Base-by-base conservation (phyloP, 2,113 vertebrate species). In the Oreochromis tanganicae region DNA sequence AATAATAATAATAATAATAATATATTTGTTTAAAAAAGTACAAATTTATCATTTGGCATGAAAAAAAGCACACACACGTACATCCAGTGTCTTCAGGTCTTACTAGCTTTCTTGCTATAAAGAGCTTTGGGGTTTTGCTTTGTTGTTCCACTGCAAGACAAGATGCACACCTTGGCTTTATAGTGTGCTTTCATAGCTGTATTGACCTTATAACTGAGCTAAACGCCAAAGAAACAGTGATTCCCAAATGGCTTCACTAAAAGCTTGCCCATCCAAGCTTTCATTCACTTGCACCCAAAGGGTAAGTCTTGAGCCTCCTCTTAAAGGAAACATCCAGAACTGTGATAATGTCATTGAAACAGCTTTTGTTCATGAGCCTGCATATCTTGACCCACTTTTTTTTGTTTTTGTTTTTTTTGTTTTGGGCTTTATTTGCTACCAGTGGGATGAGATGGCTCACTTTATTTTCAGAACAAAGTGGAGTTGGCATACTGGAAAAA, bases 171-270 rank as follows among this genome's bases (percentile, higher is more conserved):
- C 83, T 38, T 46, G 82, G 71, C 85, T 78, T 86, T 86, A 90
- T 80, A 86, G 84, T 91, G 87, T 80, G 63, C 89, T 84, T 93
- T 92, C 87, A 90, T 85, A 10, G 91, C 86, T 63, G 63, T 86
- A 34, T 87, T 90, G 89, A 92, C 91, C 89, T 91, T 84, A 89
- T 90, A 88, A 89, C 78, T 32, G 41, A 82, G 89, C 57, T 86
- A 87, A 92, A 93, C 21, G 6, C 21, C 34, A 52, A 80, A 73
- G 87, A 90, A 91, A 90, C 75, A 88, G 50, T 21, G 48, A 52
- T 80, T 92, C 89, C 91, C 83, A 89, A 71, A 85, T 32, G 85
- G 52, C 84, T 66, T 83, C 80, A 19, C 80, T 85, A 83, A 90
- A 88, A 92, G 82, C 68, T 73, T 21, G 41, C 54, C 63, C 55